Evolutionary conservation across 1,140 invertebrate genomes (phyloP).

Genomic region (Zophobas morio): DNA sequence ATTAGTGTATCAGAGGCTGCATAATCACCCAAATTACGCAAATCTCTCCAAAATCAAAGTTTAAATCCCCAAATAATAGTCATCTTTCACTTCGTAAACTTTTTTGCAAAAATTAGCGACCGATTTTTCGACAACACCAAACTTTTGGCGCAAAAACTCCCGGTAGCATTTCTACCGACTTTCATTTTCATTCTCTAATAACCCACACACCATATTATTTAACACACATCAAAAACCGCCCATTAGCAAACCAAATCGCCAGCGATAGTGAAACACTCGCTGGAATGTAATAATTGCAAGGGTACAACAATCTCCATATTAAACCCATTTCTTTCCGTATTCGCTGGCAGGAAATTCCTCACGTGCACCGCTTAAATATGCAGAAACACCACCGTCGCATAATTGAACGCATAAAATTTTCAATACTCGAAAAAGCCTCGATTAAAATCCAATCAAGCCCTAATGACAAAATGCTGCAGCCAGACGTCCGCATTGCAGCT

Average conservation of each 20-base stretch:
- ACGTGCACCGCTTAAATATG: conserved; percentile 19
- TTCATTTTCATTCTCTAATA: too few relatives aligned
- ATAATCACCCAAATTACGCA: too few relatives aligned
- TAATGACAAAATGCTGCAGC: conserved; percentile 14
- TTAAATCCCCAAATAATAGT: too few relatives aligned
- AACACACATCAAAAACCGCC: too few relatives aligned
- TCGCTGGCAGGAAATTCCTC: conserved; percentile 17
- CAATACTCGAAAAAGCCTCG: conserved; percentile 12
- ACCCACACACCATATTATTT: too few relatives aligned
- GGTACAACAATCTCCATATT: background rate
- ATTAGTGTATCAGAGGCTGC: too few relatives aligned
- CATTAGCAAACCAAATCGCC: background rate
- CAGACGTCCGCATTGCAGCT: conserved; percentile 21
- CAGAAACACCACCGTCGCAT: conserved; percentile 25
- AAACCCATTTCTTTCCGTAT: conserved; percentile 29
- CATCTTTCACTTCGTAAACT: too few relatives aligned
- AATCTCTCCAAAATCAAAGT: too few relatives aligned
- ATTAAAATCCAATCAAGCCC: conserved; percentile 28
- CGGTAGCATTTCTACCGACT: too few relatives aligned
- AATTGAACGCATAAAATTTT: background rate
- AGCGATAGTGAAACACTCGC: background rate
- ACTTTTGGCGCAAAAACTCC: too few relatives aligned
- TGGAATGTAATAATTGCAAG: conserved; percentile 2
- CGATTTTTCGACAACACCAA: too few relatives aligned
- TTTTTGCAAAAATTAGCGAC: too few relatives aligned